Evolutionary conservation across 2,113 vertebrate genomes (phyloP).

Genomic region (Jaculus jaculus): DNA sequence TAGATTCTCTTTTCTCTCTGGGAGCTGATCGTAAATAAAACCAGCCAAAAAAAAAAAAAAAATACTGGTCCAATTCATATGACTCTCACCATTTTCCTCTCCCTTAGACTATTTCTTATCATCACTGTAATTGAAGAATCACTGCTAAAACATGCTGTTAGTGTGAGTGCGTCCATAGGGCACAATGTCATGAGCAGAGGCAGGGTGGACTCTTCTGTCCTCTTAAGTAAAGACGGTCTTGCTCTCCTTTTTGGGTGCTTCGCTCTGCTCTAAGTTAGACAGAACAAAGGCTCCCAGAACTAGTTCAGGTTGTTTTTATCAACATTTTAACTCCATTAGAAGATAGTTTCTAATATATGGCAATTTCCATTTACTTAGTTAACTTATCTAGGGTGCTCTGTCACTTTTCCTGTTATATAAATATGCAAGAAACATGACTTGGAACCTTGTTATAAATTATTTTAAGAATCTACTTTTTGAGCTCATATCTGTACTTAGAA

Average conservation of each 20-base stretch:
- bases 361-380: constrained; percentile 78
- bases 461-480: constrained; percentile 1
- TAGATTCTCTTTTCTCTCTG: not conserved
- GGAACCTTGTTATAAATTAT: constrained; percentile 48
- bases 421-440: constrained; percentile 74
- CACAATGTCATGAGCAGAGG: constrained; percentile 83
- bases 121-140: constrained; percentile 85
- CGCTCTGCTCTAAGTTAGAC: constrained; percentile 81
- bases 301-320: constrained; percentile 76
- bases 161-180: constrained; percentile 83
- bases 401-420: constrained; percentile 68
- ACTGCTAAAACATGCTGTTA: constrained; percentile 84
- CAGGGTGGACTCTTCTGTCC: constrained; percentile 82
- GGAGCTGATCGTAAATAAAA: constrained; percentile 35
- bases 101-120: constrained; percentile 76
- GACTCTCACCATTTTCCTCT: constrained; percentile 74
- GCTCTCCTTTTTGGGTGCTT: constrained; percentile 83
- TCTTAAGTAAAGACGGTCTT: constrained; percentile 84
- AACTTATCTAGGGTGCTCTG: constrained; percentile 75
- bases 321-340: constrained; percentile 82
- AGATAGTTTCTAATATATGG: constrained; percentile 57
- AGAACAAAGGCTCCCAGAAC: constrained; percentile 79
- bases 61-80: constrained; percentile 67
- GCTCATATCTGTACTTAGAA: constrained; percentile 32
- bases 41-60: constrained; percentile 4